Evolutionary conservation across 37 sponge, comb jelly and placozoan species (phyloP).

Genomic region (Cladorhizidae sp.): DNA sequence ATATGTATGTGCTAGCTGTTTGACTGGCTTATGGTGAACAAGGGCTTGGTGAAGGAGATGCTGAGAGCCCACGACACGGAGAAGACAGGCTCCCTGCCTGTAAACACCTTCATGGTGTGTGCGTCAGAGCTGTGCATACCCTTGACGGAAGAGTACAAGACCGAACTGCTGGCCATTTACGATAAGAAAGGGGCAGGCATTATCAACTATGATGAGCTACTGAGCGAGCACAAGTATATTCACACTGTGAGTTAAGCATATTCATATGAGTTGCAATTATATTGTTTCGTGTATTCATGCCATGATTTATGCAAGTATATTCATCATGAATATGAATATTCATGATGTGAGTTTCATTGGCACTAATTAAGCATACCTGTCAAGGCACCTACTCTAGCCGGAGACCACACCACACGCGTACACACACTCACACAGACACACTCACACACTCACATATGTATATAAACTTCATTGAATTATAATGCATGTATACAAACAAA

Average conservation of each 20-base stretch:
- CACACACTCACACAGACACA: no score
- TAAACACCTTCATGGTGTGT: constrained; percentile 34
- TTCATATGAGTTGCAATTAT: no score
- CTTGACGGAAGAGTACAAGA: constrained; percentile 22
- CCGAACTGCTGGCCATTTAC: constrained; percentile 59
- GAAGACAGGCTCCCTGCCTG: constrained; percentile 21
- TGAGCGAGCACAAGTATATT: constrained; percentile 77
- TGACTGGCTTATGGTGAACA: constrained; percentile 81
- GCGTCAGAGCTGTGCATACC: constrained; percentile 30
- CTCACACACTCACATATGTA: no score
- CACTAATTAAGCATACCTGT: no score
- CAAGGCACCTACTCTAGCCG: no score
- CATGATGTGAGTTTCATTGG: no score
- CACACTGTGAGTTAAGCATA: constrained; percentile 65
- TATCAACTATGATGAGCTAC: constrained; percentile 74
- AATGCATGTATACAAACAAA: no score
- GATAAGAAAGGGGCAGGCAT: constrained; percentile 81
- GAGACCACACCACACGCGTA: no score
- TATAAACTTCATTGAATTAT: no score
- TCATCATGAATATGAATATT: no score
- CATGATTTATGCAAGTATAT: no score
- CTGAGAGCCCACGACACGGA: constrained; percentile 30
- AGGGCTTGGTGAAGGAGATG: constrained; percentile 27
- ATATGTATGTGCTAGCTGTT: constrained; percentile 63
- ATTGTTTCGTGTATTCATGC: no score